A percentile compares a stretch with the other conserved stretches of the same genome.
These are phyloP conservation scores for Cantharis rustica DNA, from an alignment of 2,888 invertebrate genomes.

Conservation along the genomic window DNA sequence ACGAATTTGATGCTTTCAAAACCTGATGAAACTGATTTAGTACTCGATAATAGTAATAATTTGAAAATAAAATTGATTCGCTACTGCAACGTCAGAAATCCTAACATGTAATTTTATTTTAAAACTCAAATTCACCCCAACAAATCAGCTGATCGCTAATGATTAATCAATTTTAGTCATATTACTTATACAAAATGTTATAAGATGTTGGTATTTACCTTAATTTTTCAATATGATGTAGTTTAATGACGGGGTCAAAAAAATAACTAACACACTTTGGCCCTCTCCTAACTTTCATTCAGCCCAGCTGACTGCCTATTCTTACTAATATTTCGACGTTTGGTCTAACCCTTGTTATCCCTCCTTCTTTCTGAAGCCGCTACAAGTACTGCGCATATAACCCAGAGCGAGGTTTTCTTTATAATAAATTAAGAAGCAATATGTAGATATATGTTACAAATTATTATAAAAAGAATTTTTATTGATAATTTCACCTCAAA, in stretches of 20 bases:
- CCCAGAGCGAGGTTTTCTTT: conserved; percentile 1
- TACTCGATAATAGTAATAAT: neutral
- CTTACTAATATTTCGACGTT: conserved; percentile 4
- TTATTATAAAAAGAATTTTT: too few species aligned
- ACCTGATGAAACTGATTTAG: neutral
- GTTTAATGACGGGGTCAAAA: conserved; percentile 35
- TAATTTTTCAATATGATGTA: neutral
- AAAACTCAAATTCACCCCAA: neutral
- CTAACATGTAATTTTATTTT: neutral
- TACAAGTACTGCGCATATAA: neutral
- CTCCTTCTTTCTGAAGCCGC: conserved; percentile 7
- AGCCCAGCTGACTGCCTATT: conserved; percentile 44
- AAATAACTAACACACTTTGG: conserved; percentile 36
- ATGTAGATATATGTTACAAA: too few species aligned
- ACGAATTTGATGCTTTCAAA: neutral
- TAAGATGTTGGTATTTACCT: neutral
- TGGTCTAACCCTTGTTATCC: conserved; percentile 27
- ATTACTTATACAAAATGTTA: neutral
- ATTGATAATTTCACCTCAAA: too few species aligned
- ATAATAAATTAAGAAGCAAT: neutral
- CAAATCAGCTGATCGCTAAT: neutral
- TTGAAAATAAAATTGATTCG: neutral
- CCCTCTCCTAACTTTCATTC: conserved; percentile 39
- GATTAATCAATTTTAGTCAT: neutral
- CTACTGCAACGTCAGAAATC: neutral